Evolutionary conservation across 2,113 vertebrate genomes (phyloP).

Genomic region (Python bivittatus): DNA sequence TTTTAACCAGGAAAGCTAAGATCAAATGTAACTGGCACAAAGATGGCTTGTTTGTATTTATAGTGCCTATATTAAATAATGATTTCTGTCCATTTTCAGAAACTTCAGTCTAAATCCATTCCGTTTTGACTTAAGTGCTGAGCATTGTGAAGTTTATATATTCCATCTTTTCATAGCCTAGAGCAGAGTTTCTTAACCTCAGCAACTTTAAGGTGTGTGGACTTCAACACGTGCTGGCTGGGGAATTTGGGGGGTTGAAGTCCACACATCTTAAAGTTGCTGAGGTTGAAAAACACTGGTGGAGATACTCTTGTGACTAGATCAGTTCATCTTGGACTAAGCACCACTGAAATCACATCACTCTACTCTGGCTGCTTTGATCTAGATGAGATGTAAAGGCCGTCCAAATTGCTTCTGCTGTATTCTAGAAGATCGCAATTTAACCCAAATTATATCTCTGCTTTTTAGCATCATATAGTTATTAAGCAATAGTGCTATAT

Average conservation of each 20-base stretch:
- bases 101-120: neutral
- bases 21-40: slow-evolving; percentile 28
- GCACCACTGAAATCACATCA: neutral
- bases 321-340: slow-evolving; percentile 28
- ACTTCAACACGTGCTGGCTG: neutral
- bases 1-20: neutral
- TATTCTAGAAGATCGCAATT: neutral
- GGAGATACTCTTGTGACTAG: neutral
- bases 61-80: slow-evolving; percentile 30
- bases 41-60: slow-evolving; percentile 48
- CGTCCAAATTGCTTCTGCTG: neutral
- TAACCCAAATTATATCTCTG: neutral
- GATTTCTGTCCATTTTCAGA: neutral
- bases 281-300: neutral
- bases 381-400: neutral
- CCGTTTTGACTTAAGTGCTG: slow-evolving; percentile 9
- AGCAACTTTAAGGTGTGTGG: neutral
- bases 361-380: slow-evolving; percentile 28
- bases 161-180: slow-evolving; percentile 29
- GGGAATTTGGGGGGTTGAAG: neutral
- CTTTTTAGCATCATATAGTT: neutral
- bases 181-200: neutral
- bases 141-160: neutral
- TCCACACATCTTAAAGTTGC: neutral
- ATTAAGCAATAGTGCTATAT: neutral